These are phyloP conservation scores for Chinchilla lanigera DNA, from an alignment of 2,113 vertebrate species.

Conservation along the genomic window DNA sequence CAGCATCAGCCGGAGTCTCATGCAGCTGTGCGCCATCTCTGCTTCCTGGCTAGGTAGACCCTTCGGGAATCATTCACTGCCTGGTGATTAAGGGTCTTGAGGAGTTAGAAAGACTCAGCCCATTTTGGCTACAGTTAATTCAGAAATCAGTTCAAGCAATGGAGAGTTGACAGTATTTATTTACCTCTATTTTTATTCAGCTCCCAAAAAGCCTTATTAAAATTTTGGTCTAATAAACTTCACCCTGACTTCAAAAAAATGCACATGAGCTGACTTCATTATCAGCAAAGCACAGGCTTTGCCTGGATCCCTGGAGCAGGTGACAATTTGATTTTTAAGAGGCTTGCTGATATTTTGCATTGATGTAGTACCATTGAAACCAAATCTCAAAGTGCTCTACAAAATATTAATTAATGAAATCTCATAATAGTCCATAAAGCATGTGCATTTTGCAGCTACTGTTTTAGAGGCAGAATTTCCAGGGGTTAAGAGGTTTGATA, in stretches of 20 bases:
- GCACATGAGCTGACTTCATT: conserved; percentile 1
- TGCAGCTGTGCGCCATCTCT: accelerated
- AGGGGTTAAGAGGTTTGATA: conserved; percentile 48
- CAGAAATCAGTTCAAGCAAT: not conserved
- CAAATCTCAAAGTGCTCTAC: conserved; percentile 51
- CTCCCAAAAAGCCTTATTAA: conserved; percentile 59
- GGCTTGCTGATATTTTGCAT: conserved; percentile 38
- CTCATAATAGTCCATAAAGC: conserved; percentile 12
- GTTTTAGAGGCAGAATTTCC: conserved; percentile 33
- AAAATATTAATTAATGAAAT: conserved; percentile 65
- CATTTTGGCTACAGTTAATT: not conserved
- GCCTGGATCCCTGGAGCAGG: conserved; percentile 55
- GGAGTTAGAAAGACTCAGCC: not conserved
- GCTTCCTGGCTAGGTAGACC: not conserved
- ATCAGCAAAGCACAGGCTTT: conserved; percentile 71
- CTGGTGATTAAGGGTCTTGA: not conserved
- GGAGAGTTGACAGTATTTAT: not conserved
- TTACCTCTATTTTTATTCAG: not conserved
- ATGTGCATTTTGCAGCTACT: not conserved
- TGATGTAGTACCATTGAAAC: conserved; percentile 72
- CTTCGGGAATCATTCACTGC: not conserved
- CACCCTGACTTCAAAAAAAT: not conserved
- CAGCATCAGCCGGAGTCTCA: accelerated
- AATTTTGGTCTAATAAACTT: conserved; percentile 39
- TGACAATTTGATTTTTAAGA: conserved; percentile 70